Conservation (phyloP, 2,797 vertebrate genomes). For the Siniperca undulata region DNA sequence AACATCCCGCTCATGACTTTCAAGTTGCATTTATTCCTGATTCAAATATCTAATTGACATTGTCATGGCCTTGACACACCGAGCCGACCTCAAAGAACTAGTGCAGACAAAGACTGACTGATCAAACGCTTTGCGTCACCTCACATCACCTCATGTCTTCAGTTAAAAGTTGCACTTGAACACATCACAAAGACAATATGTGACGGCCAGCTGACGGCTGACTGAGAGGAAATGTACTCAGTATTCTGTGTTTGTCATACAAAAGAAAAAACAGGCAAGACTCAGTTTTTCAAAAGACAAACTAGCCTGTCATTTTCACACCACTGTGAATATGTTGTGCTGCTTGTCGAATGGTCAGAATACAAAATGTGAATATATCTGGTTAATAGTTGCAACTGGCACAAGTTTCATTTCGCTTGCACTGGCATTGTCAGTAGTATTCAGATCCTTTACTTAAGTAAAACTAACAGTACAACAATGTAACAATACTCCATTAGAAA, state of each 20-base stretch:
- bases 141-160: constrained; percentile 18
- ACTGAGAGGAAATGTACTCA: neutral
- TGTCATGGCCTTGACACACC: constrained; percentile 19
- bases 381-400: too few species aligned
- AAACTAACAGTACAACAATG: neutral
- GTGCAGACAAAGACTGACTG: constrained; percentile 28
- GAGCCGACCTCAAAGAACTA: constrained; percentile 11
- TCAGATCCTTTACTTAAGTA: neutral
- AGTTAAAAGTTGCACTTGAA: constrained; percentile 21
- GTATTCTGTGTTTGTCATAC: neutral
- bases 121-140: constrained; percentile 37
- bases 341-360: neutral
- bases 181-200: constrained; percentile 29
- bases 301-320: neutral
- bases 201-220: constrained; percentile 1
- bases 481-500: too few species aligned
- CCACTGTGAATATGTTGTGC: neutral
- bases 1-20: neutral
- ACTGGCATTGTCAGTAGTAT: neutral
- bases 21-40: neutral
- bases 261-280: neutral
- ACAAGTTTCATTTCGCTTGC: too few species aligned
- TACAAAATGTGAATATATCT: too few species aligned
- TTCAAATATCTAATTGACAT: constrained; percentile 12
- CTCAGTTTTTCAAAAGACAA: neutral